Base-by-base conservation (phyloP, 2,888 invertebrate species). In the Meteorus cinctellus region DNA sequence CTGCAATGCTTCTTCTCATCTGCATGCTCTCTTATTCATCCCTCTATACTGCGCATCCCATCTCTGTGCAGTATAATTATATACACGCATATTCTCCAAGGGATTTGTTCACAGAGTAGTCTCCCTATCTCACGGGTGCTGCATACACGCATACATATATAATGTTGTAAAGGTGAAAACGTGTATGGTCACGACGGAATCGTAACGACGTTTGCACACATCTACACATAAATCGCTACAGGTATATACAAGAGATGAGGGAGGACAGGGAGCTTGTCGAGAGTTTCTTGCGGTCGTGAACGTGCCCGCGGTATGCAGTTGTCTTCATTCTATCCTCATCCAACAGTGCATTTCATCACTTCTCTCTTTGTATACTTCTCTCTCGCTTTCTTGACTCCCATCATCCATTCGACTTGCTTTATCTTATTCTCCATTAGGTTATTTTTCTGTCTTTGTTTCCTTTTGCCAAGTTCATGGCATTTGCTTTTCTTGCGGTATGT, bases 271-370 rank as follows among this genome's bases (percentile, higher is more conserved):
- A 62, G 62, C 24, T 60, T 27, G 59, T 31, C 59, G 41, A 34
- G 59, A 45, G 60, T 75, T 63, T 70, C 62, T 62, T 74, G 69
- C 36, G 74, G 74, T 75, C 65, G 63, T 63, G 74, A 34, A 75
- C 69, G 55, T 70, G 48, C 36, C 34, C 36, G 59, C 27, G 60
- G 70, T 70, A 70, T 70, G 70, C 70, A 70, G 60, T 70, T 70
- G 70, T 70, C 70, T 60, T 41, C 24, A 55, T 55, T 55, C 19
- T 55, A 55, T 55, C 55, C 19, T 55, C 19, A 19, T 55, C 19
- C n/a, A 55, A 55, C 55, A n/a, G 19, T 4, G 19, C n/a, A 55
- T 55, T 55, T 41, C 67, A n/a, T 34, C 34, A n/a, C 10, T 19
- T 16, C 31, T 60, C 36, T 62, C 41, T 70, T 65, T 66, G 34